Conservation (phyloP, 2,888 invertebrate species). For the Plagodis pulveraria region DNA sequence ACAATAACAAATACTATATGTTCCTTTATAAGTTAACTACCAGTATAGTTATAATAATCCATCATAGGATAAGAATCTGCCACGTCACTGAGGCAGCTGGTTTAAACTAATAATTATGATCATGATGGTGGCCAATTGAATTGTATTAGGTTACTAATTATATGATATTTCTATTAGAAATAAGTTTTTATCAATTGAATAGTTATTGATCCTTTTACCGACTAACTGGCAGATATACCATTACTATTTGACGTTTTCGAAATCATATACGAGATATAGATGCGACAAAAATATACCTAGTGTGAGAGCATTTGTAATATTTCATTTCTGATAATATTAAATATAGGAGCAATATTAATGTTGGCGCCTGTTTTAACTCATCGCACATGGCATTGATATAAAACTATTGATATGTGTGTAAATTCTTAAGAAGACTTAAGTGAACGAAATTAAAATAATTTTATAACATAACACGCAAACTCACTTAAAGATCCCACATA, state of each 20-base stretch:
- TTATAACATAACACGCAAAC: not conserved
- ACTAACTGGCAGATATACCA: too few species aligned
- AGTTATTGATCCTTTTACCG: not conserved
- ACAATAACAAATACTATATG: not conserved
- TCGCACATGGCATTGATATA: too few species aligned
- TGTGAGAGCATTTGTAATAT: too few species aligned
- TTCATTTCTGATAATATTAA: too few species aligned
- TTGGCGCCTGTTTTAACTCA: too few species aligned
- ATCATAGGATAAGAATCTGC: constrained; percentile 35
- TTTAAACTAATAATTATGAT: constrained; percentile 2
- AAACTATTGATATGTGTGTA: too few species aligned
- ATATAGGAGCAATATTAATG: too few species aligned
- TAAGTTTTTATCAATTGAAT: not conserved
- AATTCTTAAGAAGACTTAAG: too few species aligned
- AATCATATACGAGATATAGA: too few species aligned
- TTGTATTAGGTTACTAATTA: constrained; percentile 23
- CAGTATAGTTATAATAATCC: constrained; percentile 24
- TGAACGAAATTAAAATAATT: not conserved
- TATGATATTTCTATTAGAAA: constrained; percentile 3
- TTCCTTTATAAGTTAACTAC: constrained; percentile 2
- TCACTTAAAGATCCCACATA: constrained; percentile 2
- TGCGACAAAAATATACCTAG: too few species aligned
- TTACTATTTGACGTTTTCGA: too few species aligned
- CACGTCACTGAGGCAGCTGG: constrained; percentile 30
- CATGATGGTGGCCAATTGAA: constrained; percentile 15